Conservation (phyloP, 2,113 vertebrate species). For the Amblyopsis rosae region DNA sequence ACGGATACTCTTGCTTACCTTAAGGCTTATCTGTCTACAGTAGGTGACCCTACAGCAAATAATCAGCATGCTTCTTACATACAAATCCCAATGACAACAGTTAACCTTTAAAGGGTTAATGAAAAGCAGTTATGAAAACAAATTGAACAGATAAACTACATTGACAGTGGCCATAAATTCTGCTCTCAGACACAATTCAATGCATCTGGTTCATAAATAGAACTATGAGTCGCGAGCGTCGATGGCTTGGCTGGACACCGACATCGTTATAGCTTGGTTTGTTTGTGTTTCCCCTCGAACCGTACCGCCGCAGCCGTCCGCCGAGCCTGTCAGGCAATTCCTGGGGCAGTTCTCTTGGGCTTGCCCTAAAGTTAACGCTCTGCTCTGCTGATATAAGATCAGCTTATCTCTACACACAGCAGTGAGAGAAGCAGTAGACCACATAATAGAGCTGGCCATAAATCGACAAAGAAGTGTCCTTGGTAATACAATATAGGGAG, state of each 20-base stretch:
- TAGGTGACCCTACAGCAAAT: conserved; percentile 36
- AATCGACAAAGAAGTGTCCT: conserved; percentile 57
- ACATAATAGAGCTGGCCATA: conserved; percentile 64
- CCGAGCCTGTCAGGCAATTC: conserved; percentile 40
- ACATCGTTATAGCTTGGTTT: neutral
- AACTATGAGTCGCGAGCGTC: too few species aligned
- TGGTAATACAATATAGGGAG: conserved; percentile 54
- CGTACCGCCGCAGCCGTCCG: conserved; percentile 33
- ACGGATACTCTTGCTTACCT: conserved; percentile 31
- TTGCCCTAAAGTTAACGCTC: conserved; percentile 63
- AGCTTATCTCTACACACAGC: conserved; percentile 63
- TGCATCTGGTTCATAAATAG: neutral
- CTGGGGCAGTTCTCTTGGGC: conserved; percentile 53
- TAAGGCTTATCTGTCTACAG: conserved; percentile 38
- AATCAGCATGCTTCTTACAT: conserved; percentile 34
- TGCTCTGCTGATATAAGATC: conserved; percentile 61
- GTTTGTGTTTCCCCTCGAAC: conserved; percentile 39
- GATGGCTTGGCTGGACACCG: too few species aligned
- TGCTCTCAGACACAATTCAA: conserved; percentile 7
- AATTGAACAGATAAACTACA: conserved; percentile 56
- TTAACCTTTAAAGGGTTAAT: conserved; percentile 50
- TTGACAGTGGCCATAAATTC: conserved; percentile 49
- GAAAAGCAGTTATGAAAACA: conserved; percentile 57
- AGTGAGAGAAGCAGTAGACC: conserved; percentile 55
- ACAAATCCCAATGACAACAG: conserved; percentile 29